Base-by-base conservation (phyloP, 2,888 invertebrate species). In the Apotomis betuletana region DNA sequence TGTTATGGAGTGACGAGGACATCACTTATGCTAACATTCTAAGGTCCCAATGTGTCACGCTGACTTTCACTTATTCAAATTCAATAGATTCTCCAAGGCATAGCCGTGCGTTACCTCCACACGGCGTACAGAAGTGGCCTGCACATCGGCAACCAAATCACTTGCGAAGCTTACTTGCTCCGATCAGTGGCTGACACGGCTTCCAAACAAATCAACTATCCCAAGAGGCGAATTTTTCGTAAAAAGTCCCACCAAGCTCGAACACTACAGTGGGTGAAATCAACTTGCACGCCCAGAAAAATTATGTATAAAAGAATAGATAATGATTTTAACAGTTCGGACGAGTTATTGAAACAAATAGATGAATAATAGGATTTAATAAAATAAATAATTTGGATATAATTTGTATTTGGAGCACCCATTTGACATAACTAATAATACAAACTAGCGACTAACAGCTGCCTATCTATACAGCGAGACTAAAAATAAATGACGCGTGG, bases 51-150 rank as follows among this genome's bases (percentile, higher is more conserved):
- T 38, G 41, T 54, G 63, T 54, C 15, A 41, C 62, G 36, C 12
- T 5, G 6, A 46, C 54, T 52, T 57, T 65, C n/a, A 55, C 65
- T 57, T 3, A 41, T 49, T 49, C 89, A 76, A 55, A 63, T 60
- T n/a, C 36, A 57, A 52, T 72, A 93, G 92, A 87, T 91, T 72
- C 75, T 91, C 3, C 92, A 93, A 87, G 87, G 88, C 51, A 80
- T 89, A 73, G 89, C 90, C 8, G 90, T 87, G 1, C 85, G 92
- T 3, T 93, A 91, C 74, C 85, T 93, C 2, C 92, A 93, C 76
- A 93, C 92, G 3, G 92, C 92, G 0, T 92, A 92, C 77, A 85
- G 86, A 15, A 89, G 87, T 69, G 92, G 92, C 0, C 76, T 93
- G 0, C 89, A 92, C 75, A 85, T 87, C 13, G 92, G 87, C n/a